Percentiles rank a stretch among this genome's conserved stretches.
These are phyloP conservation scores for Tethea ocularis DNA, from an alignment of 2,888 invertebrate genomes.

Conservation along the genomic window DNA sequence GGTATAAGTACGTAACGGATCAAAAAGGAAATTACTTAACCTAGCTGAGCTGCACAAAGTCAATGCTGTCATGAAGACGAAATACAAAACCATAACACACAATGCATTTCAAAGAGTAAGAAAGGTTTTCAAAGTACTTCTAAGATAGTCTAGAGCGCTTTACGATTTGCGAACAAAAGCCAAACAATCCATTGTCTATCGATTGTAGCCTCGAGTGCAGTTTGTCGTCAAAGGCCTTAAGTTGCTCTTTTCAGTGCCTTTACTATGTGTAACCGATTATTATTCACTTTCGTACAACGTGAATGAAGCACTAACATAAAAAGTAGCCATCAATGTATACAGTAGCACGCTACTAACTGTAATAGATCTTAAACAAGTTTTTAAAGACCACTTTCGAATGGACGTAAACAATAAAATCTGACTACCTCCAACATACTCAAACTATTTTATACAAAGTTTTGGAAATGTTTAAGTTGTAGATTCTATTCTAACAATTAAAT, in stretches of 20 bases:
- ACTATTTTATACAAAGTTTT: not conserved
- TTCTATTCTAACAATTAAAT: no score
- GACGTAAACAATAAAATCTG: constrained; percentile 1
- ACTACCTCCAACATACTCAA: not conserved
- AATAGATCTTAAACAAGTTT: constrained; percentile 7
- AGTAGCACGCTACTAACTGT: constrained; percentile 2
- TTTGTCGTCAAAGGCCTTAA: constrained; percentile 75
- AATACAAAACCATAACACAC: constrained; percentile 45
- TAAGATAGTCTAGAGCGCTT: constrained; percentile 60
- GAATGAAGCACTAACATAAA: constrained; percentile 15
- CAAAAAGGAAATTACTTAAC: constrained; percentile 31
- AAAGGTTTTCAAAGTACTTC: constrained; percentile 64
- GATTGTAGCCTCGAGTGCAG: constrained; percentile 72
- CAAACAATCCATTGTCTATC: constrained; percentile 78
- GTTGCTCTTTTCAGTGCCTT: constrained; percentile 52
- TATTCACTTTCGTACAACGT: constrained; percentile 25
- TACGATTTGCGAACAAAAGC: constrained; percentile 75
- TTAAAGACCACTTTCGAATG: not conserved
- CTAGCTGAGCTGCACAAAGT: constrained; percentile 33
- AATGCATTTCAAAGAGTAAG: constrained; percentile 59
- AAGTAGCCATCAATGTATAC: not conserved
- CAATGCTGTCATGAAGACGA: constrained; percentile 45
- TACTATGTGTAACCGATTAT: constrained; percentile 51
- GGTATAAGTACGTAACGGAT: no score
- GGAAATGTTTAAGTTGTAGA: not conserved